Evolutionary conservation across 2,888 invertebrate species (phyloP).

Genomic region (Pachydiplax longipennis): DNA sequence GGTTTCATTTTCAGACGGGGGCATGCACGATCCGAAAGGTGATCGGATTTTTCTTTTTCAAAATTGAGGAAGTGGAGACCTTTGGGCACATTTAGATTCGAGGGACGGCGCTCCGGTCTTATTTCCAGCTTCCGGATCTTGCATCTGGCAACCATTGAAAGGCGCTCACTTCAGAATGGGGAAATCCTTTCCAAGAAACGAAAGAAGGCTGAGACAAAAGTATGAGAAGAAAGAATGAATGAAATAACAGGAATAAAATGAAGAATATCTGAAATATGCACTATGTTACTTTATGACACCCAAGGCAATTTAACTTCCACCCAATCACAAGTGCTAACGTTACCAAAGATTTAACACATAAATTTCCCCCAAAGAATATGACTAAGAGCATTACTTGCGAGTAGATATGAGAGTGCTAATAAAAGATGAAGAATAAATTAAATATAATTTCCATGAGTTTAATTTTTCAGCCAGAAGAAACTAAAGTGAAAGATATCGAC

Average conservation of each 20-base stretch:
- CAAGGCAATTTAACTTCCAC: no score
- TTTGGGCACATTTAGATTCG: not conserved
- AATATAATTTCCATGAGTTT: no score
- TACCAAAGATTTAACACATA: no score
- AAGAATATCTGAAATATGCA: not conserved
- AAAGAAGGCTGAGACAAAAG: not conserved
- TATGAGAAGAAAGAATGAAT: not conserved
- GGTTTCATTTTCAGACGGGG: no score
- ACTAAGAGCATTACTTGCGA: no score
- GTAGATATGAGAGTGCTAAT: no score
- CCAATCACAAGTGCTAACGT: no score
- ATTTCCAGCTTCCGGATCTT: not conserved
- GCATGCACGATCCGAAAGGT: not conserved
- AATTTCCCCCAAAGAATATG: no score
- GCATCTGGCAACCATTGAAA: not conserved
- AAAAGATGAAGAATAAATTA: no score
- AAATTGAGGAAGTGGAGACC: not conserved
- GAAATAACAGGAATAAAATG: not conserved
- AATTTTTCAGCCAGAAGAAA: no score
- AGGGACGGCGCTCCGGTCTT: not conserved
- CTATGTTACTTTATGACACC: no score
- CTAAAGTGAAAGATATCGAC: no score
- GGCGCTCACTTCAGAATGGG: not conserved
- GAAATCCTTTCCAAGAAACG: not conserved
- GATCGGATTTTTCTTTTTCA: not conserved